A percentile compares a stretch with the other conserved stretches of the same genome.
Evolutionary conservation across 2,888 invertebrate species (phyloP).

Genomic region (Plebejus melissa): DNA sequence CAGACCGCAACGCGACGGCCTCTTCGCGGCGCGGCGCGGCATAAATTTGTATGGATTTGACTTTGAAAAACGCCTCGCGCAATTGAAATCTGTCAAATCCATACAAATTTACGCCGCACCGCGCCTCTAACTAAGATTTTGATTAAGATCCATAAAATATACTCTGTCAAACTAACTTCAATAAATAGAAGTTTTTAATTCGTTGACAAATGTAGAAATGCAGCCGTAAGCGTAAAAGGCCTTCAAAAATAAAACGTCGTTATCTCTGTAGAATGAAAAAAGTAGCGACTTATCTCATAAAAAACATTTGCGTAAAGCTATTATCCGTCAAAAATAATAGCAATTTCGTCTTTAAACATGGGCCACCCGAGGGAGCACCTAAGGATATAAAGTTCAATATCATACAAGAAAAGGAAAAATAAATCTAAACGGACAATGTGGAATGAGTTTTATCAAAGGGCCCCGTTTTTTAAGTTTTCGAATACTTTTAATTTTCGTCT

Average conservation of each 20-base stretch:
- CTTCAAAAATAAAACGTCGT: background rate
- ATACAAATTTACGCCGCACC: too few species aligned
- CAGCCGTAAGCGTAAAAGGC: background rate
- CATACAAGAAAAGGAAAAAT: background rate
- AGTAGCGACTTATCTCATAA: constrained; percentile 33
- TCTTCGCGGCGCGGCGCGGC: too few species aligned
- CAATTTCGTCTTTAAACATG: constrained; percentile 36
- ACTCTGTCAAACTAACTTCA: too few species aligned
- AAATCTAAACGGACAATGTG: background rate
- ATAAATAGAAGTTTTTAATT: too few species aligned
- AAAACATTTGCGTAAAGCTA: constrained; percentile 34
- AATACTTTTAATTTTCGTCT: constrained; percentile 17
- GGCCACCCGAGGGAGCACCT: constrained; percentile 27
- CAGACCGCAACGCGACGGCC: too few species aligned
- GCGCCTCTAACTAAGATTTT: too few species aligned
- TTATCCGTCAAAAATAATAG: constrained; percentile 37
- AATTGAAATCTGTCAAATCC: too few species aligned
- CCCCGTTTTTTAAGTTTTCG: constrained; percentile 12
- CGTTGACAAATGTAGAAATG: too few species aligned
- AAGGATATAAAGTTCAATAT: background rate
- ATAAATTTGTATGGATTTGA: too few species aligned
- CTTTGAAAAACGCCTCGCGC: too few species aligned
- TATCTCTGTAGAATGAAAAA: constrained; percentile 13
- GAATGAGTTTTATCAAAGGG: constrained; percentile 8
- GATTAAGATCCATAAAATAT: too few species aligned